Evolutionary conservation across 2,797 vertebrate species (phyloP).

Genomic region (Saxicola maurus): DNA sequence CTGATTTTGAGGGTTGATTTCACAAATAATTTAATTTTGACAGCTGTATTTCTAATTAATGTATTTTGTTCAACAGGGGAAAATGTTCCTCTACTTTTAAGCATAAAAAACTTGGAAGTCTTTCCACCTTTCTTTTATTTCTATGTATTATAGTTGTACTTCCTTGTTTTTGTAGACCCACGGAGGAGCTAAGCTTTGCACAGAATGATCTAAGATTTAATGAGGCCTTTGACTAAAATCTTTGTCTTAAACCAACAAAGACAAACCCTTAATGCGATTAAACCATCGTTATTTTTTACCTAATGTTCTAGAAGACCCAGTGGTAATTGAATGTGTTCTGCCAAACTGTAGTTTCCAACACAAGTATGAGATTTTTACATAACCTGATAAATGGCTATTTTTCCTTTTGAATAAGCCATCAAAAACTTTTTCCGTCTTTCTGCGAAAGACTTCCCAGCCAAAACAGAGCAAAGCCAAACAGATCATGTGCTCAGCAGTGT

Average conservation of each 20-base stretch:
- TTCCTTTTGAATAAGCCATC: constrained; percentile 68
- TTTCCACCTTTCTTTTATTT: not conserved
- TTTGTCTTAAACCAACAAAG: constrained; percentile 57
- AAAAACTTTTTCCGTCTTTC: constrained; percentile 64
- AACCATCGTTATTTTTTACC: constrained; percentile 45
- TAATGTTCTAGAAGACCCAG: constrained; percentile 55
- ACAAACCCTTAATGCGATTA: constrained; percentile 64
- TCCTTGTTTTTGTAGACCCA: constrained; percentile 3
- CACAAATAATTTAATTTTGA: not conserved
- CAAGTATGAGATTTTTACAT: constrained; percentile 60
- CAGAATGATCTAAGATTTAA: constrained; percentile 42
- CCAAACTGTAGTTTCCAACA: constrained; percentile 64
- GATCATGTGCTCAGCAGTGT: constrained; percentile 57
- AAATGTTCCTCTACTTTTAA: not conserved
- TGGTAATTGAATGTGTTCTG: constrained; percentile 63
- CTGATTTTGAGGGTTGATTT: not conserved
- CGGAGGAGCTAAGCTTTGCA: not conserved
- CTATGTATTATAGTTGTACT: not conserved
- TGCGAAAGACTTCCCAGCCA: constrained; percentile 51
- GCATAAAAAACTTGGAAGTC: not conserved
- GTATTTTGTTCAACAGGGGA: not conserved
- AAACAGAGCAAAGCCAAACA: constrained; percentile 49
- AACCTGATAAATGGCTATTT: constrained; percentile 69
- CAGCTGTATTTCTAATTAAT: not conserved
- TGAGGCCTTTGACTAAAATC: constrained; percentile 51